phyloP scores from a whole-genome alignment of 2,797 vertebrate species.

The Buphagus erythrorhynchus region DNA sequence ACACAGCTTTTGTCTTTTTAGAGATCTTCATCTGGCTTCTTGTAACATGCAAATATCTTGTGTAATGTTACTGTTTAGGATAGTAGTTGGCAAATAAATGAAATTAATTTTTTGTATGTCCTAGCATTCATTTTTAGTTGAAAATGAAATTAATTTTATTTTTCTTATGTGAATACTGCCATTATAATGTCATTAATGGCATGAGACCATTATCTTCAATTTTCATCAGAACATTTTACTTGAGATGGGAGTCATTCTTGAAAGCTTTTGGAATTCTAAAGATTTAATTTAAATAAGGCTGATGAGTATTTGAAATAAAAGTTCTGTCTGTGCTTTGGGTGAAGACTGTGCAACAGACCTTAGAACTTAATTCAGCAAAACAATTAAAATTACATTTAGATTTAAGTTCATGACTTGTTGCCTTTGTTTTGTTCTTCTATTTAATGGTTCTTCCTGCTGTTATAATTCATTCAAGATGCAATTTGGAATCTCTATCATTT shows the following conservation, averaged over 20 bases:
- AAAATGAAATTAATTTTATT: background rate
- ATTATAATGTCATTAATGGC: background rate
- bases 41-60: background rate
- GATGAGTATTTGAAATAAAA: background rate
- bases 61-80: background rate
- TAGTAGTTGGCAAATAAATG: background rate
- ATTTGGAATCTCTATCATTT: background rate
- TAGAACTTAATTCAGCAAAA: background rate
- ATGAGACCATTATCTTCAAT: background rate
- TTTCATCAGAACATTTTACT: background rate
- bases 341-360: background rate
- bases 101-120: background rate
- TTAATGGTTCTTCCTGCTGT: background rate
- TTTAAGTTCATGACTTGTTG: background rate
- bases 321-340: background rate
- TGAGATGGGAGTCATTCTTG: background rate
- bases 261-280: background rate
- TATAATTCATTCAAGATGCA: background rate
- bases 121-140: background rate
- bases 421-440: background rate
- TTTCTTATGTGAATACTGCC: background rate
- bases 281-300: background rate
- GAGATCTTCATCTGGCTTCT: background rate
- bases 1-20: background rate
- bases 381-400: constrained; percentile 2